A percentile compares a stretch with the other conserved stretches of the same genome.
Evolutionary conservation across 2,888 invertebrate species (phyloP).

Genomic region (Eurytoma californica): DNA sequence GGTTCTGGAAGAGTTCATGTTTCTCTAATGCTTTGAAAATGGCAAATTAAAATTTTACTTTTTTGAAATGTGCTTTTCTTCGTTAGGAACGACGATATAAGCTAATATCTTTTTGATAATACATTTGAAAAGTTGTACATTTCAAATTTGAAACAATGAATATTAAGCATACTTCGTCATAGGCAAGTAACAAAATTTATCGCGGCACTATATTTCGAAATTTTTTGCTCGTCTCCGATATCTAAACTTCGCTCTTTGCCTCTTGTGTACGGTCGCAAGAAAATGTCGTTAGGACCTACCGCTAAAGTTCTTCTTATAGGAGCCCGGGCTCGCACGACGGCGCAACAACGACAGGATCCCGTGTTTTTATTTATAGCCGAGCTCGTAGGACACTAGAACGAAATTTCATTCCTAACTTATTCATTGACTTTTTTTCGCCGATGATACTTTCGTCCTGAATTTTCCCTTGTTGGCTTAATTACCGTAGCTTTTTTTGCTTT

Average conservation of each 20-base stretch:
- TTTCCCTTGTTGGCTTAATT: too few species aligned
- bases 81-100: too few species aligned
- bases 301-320: constrained; percentile 48
- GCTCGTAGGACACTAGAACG: constrained; percentile 26
- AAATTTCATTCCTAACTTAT: constrained; percentile 52
- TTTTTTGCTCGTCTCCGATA: constrained; percentile 20
- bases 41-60: too few species aligned
- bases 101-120: too few species aligned
- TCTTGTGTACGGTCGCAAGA: constrained; percentile 38
- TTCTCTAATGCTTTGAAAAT: too few species aligned
- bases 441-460: background rate
- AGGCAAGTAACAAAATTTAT: constrained; percentile 29
- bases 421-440: constrained; percentile 35
- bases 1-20: too few species aligned
- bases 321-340: constrained; percentile 7
- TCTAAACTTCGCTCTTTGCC: constrained; percentile 42
- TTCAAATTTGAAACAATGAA: too few species aligned
- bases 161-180: too few species aligned
- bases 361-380: constrained; percentile 55
- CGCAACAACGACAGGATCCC: constrained; percentile 4
- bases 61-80: too few species aligned
- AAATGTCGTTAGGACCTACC: constrained; percentile 52
- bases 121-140: too few species aligned
- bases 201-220: constrained; percentile 3
- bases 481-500: too few species aligned